Base-by-base conservation (phyloP, 2,797 vertebrate genomes). In the Malurus leucopterus region DNA sequence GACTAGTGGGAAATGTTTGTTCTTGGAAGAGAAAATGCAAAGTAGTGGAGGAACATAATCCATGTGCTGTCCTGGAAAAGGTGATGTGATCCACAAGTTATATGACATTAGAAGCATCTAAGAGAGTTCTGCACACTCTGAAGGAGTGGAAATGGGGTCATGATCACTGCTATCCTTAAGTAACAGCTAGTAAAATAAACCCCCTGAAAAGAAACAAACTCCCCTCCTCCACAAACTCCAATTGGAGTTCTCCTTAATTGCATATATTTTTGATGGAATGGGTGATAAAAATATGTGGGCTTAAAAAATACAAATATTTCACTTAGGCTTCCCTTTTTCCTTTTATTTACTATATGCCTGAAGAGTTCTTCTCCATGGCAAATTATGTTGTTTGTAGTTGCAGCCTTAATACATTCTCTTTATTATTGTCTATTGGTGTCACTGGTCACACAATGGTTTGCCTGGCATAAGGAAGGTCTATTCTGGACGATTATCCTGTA, bases 1-100 rank as follows among this genome's bases (percentile, higher is more conserved):
- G 65, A 93, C 90, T 44, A 70, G 30, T 40, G 84, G 71, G 76
- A 93, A 90, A 58, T 77, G 72, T 76, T 90, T 75, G 22, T 62
- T 83, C 36, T 1, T 70, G 13, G 61, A 78, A 86, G 24, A 36
- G 47, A 87, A 89, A 80, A 72, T 53, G 27, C 11, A 9, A 54
- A 78, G 20, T n/a, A 65, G 34, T 68, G 69, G 32, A 61, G 65
- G 67, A 79, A 55, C 58, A 69, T 58, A 84, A 90, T 88, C 36
- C 21, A 13, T 83, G 10, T 82, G 23, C 40, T 85, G 86, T 92
- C 70, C 54, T 68, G 71, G 67, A 68, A 92, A 72, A 84, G 79
- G 36, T 85, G 70, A 43, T 92, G 21, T n/a, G 50, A 57, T 83
- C 53, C 58, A 63, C 3, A 5, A 73, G 50, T 29, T 71, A n/a